phyloP scores from a whole-genome alignment of 2,888 invertebrate genomes.

The Calameuta filiformis region DNA sequence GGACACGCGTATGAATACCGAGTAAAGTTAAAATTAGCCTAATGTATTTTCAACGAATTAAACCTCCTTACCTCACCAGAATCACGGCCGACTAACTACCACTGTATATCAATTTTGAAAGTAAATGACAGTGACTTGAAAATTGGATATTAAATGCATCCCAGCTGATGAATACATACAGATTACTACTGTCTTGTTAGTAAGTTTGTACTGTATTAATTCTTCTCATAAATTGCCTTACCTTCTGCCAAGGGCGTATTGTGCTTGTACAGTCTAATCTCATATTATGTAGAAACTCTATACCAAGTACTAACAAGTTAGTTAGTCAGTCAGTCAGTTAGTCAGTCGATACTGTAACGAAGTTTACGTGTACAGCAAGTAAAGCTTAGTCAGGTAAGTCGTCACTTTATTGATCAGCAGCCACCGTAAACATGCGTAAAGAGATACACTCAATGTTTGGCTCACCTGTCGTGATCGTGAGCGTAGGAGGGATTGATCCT shows the following conservation, averaged over 20 bases:
- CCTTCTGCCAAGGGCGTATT: background rate
- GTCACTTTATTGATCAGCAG: background rate
- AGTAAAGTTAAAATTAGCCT: background rate
- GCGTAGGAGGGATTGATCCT: constrained; percentile 55
- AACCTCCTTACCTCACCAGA: background rate
- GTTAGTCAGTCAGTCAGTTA: background rate
- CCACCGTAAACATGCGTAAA: background rate
- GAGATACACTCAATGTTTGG: constrained; percentile 1
- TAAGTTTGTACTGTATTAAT: background rate
- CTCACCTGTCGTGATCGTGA: constrained; percentile 58
- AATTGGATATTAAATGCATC: background rate
- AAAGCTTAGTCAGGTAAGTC: background rate
- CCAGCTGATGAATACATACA: background rate
- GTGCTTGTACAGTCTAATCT: background rate
- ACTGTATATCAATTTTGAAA: background rate
- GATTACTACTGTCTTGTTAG: background rate
- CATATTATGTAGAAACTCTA: background rate
- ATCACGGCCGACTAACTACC: background rate
- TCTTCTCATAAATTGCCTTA: background rate
- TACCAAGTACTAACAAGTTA: background rate
- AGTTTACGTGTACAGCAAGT: background rate
- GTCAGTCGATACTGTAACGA: background rate
- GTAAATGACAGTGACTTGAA: background rate
- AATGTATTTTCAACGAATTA: background rate
- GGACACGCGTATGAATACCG: background rate